These are phyloP conservation scores for Acropora yongei DNA, from an alignment of 64 coral and sea anemone species.

Conservation along the genomic window DNA sequence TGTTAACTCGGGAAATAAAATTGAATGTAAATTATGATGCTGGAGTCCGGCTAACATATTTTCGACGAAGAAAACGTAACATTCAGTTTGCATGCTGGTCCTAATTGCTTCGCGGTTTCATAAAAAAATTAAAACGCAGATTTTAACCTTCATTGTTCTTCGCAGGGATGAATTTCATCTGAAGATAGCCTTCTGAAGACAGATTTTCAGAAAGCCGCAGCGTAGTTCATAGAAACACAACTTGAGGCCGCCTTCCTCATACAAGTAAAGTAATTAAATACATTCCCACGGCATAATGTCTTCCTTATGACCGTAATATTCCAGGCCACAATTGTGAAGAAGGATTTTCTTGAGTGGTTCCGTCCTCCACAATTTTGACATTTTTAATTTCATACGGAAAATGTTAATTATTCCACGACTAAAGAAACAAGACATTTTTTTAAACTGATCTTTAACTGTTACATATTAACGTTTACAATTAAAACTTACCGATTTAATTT, in stretches of 20 bases:
- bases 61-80: conserved; percentile 8
- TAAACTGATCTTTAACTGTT: neutral
- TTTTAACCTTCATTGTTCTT: conserved; percentile 7
- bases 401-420: neutral
- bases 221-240: neutral
- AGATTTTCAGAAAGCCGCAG: conserved; percentile 41
- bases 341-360: conserved; percentile 13
- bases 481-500: no score
- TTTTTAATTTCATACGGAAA: no score
- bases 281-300: conserved; percentile 22
- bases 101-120: conserved; percentile 23
- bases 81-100: neutral
- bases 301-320: conserved; percentile 28
- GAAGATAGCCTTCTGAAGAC: conserved; percentile 38
- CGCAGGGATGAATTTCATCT: neutral
- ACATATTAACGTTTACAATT: no score
- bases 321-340: neutral
- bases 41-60: neutral
- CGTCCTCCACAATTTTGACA: neutral
- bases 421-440: neutral
- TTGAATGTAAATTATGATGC: no score
- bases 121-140: conserved; percentile 9
- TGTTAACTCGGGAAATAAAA: no score
- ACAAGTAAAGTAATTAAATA: neutral
- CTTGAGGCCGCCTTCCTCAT: conserved; percentile 12